phyloP scores from a whole-genome alignment of 2,888 invertebrate species.

The Bembecia ichneumoniformis region DNA sequence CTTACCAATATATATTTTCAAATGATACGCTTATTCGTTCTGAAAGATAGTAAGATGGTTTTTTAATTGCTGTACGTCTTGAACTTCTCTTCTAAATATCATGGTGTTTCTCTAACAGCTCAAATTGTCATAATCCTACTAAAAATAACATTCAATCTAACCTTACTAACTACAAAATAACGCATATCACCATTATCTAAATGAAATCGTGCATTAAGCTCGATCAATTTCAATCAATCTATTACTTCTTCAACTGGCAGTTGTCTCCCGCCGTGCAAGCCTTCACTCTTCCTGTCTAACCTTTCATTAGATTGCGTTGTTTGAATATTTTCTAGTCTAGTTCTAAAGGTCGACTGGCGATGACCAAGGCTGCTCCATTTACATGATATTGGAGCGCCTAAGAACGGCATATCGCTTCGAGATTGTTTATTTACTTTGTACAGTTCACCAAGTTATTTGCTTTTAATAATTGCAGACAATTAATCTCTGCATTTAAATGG shows the following conservation, averaged over 20 bases:
- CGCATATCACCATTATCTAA: not conserved
- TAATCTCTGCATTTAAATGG: too few species aligned
- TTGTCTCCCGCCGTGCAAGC: not conserved
- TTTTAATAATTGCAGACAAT: too few species aligned
- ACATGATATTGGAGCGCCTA: conserved; percentile 9
- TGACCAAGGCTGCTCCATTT: conserved; percentile 41
- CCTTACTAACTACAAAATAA: too few species aligned
- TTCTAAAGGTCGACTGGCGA: conserved; percentile 40
- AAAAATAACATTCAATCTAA: too few species aligned
- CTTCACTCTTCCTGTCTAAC: not conserved
- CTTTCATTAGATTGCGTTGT: conserved; percentile 9
- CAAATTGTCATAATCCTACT: too few species aligned
- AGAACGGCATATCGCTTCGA: conserved; percentile 10
- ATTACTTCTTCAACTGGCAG: not conserved
- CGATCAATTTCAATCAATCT: not conserved
- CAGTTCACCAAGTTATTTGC: too few species aligned
- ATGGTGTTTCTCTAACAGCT: too few species aligned
- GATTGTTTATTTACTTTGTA: not conserved
- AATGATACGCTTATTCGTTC: too few species aligned
- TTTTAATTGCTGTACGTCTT: too few species aligned
- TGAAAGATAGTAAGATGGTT: too few species aligned
- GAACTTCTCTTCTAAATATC: too few species aligned
- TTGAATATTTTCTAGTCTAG: not conserved
- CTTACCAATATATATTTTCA: too few species aligned
- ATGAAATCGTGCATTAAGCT: not conserved